A percentile compares a stretch with the other conserved stretches of the same genome.
phyloP scores from a whole-genome alignment of 2,113 vertebrate species.

The Tyto alba region DNA sequence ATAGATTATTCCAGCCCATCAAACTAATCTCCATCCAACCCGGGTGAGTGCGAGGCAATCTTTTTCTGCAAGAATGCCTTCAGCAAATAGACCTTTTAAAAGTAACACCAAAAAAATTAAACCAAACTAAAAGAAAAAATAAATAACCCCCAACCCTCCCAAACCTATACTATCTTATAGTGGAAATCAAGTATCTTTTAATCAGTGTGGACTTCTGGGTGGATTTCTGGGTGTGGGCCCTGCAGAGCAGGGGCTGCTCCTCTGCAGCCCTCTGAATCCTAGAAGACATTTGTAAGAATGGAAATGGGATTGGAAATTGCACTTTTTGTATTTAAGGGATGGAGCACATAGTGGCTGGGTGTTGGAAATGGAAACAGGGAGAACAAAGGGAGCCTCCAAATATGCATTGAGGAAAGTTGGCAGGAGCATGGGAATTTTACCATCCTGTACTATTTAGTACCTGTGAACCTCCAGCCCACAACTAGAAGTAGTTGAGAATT shows the following conservation, averaged over 20 bases:
- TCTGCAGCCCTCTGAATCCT: background rate
- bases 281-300: background rate
- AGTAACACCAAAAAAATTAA: background rate
- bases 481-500: background rate
- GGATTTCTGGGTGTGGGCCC: background rate
- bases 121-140: background rate
- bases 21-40: background rate
- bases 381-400: background rate
- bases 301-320: background rate
- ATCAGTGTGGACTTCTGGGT: background rate
- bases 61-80: background rate
- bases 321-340: background rate
- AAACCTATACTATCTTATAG: background rate
- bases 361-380: background rate
- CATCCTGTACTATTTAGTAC: background rate
- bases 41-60: background rate
- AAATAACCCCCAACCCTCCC: accelerated
- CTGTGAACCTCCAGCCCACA: background rate
- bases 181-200: background rate
- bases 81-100: background rate
- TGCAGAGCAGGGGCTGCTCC: background rate
- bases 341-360: accelerated
- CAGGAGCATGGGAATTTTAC: background rate
- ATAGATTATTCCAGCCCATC: background rate
- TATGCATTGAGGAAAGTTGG: background rate